These are phyloP conservation scores for Taurulus bubalis DNA, from an alignment of 2,113 vertebrate species.

Conservation along the genomic window DNA sequence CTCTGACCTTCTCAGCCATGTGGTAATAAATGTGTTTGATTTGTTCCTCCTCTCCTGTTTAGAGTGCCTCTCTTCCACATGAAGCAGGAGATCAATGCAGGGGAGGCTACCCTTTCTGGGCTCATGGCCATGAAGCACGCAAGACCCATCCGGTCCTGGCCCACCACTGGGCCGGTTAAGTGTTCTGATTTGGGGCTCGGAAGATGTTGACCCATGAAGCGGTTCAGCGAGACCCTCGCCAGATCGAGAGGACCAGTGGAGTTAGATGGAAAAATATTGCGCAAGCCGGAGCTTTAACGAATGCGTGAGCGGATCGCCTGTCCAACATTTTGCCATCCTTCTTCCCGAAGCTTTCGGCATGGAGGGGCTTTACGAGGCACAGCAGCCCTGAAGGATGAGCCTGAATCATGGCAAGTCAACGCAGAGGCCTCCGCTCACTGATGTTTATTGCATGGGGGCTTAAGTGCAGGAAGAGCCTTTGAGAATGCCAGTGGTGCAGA, in stretches of 20 bases:
- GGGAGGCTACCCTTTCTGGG: constrained; percentile 17
- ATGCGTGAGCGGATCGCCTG: constrained; percentile 36
- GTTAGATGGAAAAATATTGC: constrained; percentile 60
- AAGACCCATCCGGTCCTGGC: constrained; percentile 40
- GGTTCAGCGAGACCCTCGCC: constrained; percentile 45
- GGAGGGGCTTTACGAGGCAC: constrained; percentile 67
- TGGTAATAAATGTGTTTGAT: constrained; percentile 80
- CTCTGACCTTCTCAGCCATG: constrained; percentile 73
- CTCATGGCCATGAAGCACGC: constrained; percentile 45
- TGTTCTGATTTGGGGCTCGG: constrained; percentile 49
- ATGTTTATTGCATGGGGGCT: constrained; percentile 75
- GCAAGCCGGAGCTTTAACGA: constrained; percentile 35
- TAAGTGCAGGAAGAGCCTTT: constrained; percentile 69
- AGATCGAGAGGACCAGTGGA: constrained; percentile 54
- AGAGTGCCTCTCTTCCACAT: constrained; percentile 60
- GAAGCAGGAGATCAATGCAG: constrained; percentile 33
- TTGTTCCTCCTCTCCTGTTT: constrained; percentile 78
- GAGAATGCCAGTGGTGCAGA: constrained; percentile 71
- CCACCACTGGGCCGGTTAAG: constrained; percentile 52
- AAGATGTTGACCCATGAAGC: constrained; percentile 50
- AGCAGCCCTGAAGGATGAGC: constrained; percentile 62
- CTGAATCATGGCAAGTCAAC: constrained; percentile 63
- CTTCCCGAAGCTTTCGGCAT: constrained; percentile 52
- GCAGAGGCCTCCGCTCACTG: constrained; percentile 51
- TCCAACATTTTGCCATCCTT: constrained; percentile 38